Conservation (phyloP, 2,797 vertebrate genomes). For the Darevskia nairensis region DNA sequence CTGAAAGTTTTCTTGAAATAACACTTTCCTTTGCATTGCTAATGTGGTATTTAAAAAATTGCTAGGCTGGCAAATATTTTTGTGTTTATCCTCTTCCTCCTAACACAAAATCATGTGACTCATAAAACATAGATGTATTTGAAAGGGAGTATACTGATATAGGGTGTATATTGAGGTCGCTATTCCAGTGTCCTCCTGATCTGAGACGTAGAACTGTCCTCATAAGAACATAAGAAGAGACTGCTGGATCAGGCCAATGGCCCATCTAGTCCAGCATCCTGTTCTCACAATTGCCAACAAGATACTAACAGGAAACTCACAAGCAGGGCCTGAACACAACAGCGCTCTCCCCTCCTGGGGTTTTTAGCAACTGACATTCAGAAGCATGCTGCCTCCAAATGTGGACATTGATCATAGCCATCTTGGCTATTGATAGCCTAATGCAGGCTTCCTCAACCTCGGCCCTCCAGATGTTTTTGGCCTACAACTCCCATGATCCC, state of each 20-base stretch:
- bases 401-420: no score
- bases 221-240: neutral
- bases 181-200: neutral
- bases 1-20: slow-evolving; percentile 43
- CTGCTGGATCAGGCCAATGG: no score
- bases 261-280: neutral
- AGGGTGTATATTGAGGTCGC: neutral
- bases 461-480: no score
- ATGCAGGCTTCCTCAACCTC: no score
- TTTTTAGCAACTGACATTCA: neutral
- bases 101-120: slow-evolving; percentile 22
- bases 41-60: slow-evolving; percentile 22
- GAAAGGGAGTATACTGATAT: slow-evolving; percentile 30
- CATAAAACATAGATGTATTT: slow-evolving; percentile 40
- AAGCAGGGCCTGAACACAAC: no score
- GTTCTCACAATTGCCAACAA: neutral
- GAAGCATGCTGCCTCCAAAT: neutral
- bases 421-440: no score
- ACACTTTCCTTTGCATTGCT: slow-evolving; percentile 29
- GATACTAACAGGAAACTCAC: no score
- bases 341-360: neutral
- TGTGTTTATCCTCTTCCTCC: slow-evolving; percentile 22
- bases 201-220: neutral
- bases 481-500: no score
- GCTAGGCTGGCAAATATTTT: slow-evolving; percentile 12